Evolutionary conservation across 2,888 invertebrate species (phyloP).

Genomic region (Zelleria hepariella): DNA sequence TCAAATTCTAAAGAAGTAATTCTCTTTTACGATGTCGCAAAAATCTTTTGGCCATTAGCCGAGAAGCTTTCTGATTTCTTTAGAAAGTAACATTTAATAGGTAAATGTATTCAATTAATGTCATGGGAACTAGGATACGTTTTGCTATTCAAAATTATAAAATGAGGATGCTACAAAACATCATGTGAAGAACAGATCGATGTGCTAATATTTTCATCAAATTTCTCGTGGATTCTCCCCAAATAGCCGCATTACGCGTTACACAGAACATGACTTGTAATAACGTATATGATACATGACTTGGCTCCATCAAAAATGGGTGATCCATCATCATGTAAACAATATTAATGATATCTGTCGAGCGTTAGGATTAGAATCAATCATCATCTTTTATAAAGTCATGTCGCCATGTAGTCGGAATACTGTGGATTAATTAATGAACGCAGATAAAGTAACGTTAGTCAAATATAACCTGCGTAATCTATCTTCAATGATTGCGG

Average conservation of each 20-base stretch:
- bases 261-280: constrained; percentile 11
- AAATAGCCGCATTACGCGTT: constrained; percentile 2
- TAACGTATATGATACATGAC: constrained; percentile 26
- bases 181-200: too few species aligned
- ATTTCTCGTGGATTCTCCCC: not conserved
- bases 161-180: too few species aligned
- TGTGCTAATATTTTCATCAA: too few species aligned
- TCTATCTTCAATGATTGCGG: not conserved
- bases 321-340: constrained; percentile 50
- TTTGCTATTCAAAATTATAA: too few species aligned
- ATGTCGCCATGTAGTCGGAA: constrained; percentile 15
- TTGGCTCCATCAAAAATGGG: constrained; percentile 28
- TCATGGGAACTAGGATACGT: too few species aligned
- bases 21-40: not conserved
- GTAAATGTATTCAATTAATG: too few species aligned
- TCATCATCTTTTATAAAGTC: constrained; percentile 34
- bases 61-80: not conserved
- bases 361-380: constrained; percentile 43
- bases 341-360: constrained; percentile 56
- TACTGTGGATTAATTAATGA: constrained; percentile 4
- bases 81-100: too few species aligned
- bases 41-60: not conserved
- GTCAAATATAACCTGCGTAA: not conserved
- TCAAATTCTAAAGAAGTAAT: not conserved
- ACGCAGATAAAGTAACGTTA: not conserved